Percentiles rank a stretch among this genome's conserved stretches.
These are phyloP conservation scores for Emys orbicularis DNA, from an alignment of 2,797 vertebrate genomes.

Conservation along the genomic window DNA sequence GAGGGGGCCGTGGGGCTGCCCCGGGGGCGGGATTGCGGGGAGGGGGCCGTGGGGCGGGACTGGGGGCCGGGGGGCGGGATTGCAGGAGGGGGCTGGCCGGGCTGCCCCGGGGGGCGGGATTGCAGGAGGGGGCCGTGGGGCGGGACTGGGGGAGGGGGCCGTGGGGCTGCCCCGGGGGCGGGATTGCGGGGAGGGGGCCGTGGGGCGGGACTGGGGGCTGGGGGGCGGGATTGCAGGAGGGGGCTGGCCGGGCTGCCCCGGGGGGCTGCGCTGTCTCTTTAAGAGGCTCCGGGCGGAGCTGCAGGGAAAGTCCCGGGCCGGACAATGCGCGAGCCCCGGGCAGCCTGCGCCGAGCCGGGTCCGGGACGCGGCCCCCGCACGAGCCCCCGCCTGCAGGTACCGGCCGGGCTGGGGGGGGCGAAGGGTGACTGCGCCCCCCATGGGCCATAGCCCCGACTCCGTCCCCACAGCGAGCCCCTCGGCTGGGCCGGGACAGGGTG, in stretches of 20 bases:
- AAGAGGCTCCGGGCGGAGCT: slow-evolving; percentile 64
- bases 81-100: no score
- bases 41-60: no score
- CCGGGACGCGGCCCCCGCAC: accelerated
- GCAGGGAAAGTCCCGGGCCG: not conserved
- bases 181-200: not conserved
- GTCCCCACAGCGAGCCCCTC: no score
- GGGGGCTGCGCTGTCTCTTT: slow-evolving; percentile 47
- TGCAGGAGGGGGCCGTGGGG: not conserved
- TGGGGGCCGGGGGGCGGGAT: not conserved
- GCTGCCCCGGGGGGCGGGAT: not conserved
- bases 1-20: no score
- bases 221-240: not conserved
- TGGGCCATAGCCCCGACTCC: no score
- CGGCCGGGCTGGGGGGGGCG: not conserved
- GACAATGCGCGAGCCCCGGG: not conserved
- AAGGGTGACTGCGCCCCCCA: not conserved
- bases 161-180: not conserved
- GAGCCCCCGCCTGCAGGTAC: slow-evolving; percentile 21
- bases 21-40: no score
- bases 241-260: slow-evolving; percentile 22
- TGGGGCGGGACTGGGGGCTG: not conserved
- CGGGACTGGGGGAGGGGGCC: not conserved
- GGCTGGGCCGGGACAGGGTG: no score
- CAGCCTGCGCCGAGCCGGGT: not conserved